These are phyloP conservation scores for Atractosteus spatula DNA, from an alignment of 2,113 vertebrate species.

Conservation along the genomic window DNA sequence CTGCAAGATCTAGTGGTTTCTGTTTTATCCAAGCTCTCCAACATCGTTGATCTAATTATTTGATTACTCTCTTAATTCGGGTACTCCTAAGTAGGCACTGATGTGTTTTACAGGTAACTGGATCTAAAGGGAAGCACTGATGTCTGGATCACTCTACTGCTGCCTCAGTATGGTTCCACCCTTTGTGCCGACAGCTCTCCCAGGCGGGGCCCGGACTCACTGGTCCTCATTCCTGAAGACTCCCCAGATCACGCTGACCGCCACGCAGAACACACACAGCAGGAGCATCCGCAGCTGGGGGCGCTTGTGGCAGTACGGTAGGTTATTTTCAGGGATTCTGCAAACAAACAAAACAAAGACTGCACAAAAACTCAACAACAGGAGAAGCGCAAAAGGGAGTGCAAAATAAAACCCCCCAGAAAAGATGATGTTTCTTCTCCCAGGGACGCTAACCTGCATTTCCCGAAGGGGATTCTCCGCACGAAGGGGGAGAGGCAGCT, in stretches of 20 bases:
- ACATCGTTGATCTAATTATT: too few species aligned
- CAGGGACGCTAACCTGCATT: slow-evolving; percentile 77
- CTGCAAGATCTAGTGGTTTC: too few species aligned
- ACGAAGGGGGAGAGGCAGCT: slow-evolving; percentile 88
- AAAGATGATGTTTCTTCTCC: neutral
- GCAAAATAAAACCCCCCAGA: neutral
- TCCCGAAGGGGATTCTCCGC: slow-evolving; percentile 80
- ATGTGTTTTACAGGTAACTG: too few species aligned
- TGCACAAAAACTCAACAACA: neutral
- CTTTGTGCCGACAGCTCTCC: too few species aligned
- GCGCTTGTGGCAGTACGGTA: slow-evolving; percentile 88
- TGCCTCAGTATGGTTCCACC: too few species aligned
- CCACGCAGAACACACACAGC: slow-evolving; percentile 73
- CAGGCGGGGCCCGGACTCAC: slow-evolving; percentile 62
- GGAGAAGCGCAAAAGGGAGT: neutral
- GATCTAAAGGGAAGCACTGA: too few species aligned
- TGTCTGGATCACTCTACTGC: too few species aligned
- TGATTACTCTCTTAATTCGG: too few species aligned
- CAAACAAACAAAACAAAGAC: slow-evolving; percentile 1
- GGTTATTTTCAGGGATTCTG: slow-evolving; percentile 82
- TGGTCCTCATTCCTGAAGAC: slow-evolving; percentile 91
- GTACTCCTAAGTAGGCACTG: too few species aligned
- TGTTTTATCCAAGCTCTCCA: too few species aligned
- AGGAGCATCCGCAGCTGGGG: slow-evolving; percentile 83
- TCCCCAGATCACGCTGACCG: slow-evolving; percentile 81